Base-by-base conservation (phyloP, 30 jellyfish, hydroid and myxozoan species). In the Hydra vulgaris region DNA sequence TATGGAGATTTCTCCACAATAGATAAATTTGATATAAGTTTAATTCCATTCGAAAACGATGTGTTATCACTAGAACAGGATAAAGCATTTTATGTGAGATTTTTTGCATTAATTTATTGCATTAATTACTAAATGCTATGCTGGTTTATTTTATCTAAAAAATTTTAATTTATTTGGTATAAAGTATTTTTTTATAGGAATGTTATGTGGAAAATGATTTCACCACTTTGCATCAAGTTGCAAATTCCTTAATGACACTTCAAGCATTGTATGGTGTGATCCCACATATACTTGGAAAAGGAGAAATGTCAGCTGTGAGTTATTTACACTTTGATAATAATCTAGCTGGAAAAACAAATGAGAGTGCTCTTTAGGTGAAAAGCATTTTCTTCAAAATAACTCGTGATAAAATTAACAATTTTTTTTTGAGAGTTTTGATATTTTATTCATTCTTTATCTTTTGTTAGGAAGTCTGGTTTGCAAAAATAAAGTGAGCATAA, bases 221-320 rank as follows among this genome's bases (percentile, higher is more conserved):
- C 12, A 79, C 97, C 24, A 83, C 95, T 23, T 56, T 93, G 89
- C 80, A 79, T 54, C 75, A 88, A 66, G 99, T 93, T 25, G 95
- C 95, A 4, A 91, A 93, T 72, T 93, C 99, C 1, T 70, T 93
- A 78, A 88, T 93, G 96, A 87, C 95, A 53, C 22, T 93, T 53
- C 96, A 93, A 66, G 96, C 99, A 0, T 53, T 93, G 74, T 93
- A 71, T 82, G 99, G 99, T 19, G 90, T 83, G 53, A 84, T 88
- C 8, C 99, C 99, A 54, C 85, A 84, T 1, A 66, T 73, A 0
- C 66, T 52, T 54, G 88, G 91, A 18, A 80, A 81, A 74, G 90
- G 93, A 8, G 74, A 53, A 19, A 23, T 80, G 69, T 56, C 93
- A 26, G 72, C 81, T 82, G 94, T 80, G 81, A 68, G 78, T 23